phyloP scores from a whole-genome alignment of 2,113 vertebrate genomes.

The Pterocles gutturalis region DNA sequence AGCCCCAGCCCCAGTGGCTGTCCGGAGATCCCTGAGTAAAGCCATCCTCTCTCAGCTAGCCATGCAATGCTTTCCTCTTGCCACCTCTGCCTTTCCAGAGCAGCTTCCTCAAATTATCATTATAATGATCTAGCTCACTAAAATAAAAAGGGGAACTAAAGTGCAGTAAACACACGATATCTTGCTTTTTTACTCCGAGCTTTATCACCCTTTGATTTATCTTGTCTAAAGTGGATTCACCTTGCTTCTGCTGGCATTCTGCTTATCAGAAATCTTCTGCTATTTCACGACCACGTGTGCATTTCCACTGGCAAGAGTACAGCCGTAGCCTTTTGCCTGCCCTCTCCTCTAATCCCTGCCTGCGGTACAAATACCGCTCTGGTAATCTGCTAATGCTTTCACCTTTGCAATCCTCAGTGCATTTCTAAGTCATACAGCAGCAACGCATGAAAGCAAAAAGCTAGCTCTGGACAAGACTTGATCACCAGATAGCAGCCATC shows the following conservation, averaged over 20 bases:
- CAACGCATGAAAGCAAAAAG: background rate
- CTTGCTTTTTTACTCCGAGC: background rate
- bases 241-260: background rate
- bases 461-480: background rate
- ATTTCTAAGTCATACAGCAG: background rate
- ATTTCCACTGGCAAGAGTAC: background rate
- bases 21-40: background rate
- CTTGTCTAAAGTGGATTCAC: background rate
- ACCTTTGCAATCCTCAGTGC: background rate
- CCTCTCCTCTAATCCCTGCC: background rate
- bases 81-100: background rate
- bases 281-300: background rate
- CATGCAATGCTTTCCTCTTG: background rate
- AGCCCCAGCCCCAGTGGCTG: background rate
- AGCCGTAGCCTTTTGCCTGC: background rate
- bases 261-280: background rate
- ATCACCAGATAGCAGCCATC: conserved; percentile 5
- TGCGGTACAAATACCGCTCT: background rate
- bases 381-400: background rate
- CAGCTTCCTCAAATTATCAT: conserved; percentile 50
- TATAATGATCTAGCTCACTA: background rate
- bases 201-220: background rate
- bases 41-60: background rate
- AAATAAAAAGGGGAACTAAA: conserved; percentile 39
- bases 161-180: background rate